These are phyloP conservation scores for Scaptodrosophila latifasciaeformis DNA, from an alignment of 2,888 invertebrate genomes.

Conservation along the genomic window DNA sequence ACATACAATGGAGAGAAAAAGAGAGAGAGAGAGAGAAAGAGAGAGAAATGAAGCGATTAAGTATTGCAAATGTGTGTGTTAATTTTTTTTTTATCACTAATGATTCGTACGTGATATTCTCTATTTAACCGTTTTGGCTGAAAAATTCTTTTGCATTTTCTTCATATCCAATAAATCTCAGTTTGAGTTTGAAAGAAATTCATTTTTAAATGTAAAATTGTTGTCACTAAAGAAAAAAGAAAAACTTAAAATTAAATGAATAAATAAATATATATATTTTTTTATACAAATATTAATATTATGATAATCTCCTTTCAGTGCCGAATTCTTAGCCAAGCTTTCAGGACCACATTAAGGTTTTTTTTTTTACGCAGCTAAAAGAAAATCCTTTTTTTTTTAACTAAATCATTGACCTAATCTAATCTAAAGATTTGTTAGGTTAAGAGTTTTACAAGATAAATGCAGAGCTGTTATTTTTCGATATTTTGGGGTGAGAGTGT, in stretches of 20 bases:
- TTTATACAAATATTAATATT: not conserved
- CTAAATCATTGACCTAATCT: no score
- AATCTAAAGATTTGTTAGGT: no score
- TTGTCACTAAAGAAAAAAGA: slow-evolving; percentile 17
- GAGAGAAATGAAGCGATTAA: slow-evolving; percentile 37
- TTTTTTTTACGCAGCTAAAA: no score
- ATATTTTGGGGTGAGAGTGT: slow-evolving; percentile 16
- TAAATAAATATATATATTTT: no score
- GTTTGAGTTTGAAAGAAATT: slow-evolving; percentile 70
- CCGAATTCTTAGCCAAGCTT: not conserved
- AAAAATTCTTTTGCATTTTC: slow-evolving; percentile 32
- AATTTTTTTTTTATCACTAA: not conserved
- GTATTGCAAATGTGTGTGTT: slow-evolving; percentile 3
- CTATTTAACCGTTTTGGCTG: slow-evolving; percentile 17
- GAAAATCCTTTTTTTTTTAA: no score
- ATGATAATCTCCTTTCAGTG: no score
- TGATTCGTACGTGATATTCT: no score
- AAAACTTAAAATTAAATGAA: slow-evolving; percentile 6
- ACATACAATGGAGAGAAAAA: slow-evolving; percentile 42
- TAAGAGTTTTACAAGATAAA: no score
- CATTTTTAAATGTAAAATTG: slow-evolving; percentile 68
- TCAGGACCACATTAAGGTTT: not conserved
- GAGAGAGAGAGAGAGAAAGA: slow-evolving; percentile 29
- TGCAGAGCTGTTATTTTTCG: no score
- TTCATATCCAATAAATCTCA: slow-evolving; percentile 57